phyloP scores from a whole-genome alignment of 2,113 vertebrate species.

The Takifugu flavidus region DNA sequence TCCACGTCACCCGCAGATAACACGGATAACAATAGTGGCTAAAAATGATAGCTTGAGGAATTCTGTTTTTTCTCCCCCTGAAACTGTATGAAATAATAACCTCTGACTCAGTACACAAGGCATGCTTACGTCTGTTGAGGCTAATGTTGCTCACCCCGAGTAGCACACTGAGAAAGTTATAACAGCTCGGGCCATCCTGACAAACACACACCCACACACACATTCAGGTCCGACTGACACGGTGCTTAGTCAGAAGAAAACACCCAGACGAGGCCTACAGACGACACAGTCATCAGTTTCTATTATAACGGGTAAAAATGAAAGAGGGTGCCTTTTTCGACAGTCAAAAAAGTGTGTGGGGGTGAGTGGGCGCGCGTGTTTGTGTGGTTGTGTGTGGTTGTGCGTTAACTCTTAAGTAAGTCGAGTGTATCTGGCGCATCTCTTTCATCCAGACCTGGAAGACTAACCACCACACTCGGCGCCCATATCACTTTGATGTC shows the following conservation, averaged over 20 bases:
- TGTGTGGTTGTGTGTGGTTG: too few species aligned
- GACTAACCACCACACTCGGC: conserved; percentile 35
- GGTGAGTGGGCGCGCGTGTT: too few species aligned
- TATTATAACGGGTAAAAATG: conserved; percentile 19
- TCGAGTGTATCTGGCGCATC: conserved; percentile 22
- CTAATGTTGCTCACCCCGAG: conserved; percentile 17
- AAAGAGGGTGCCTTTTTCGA: conserved; percentile 5
- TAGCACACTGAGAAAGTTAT: conserved; percentile 12
- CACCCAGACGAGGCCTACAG: conserved; percentile 45
- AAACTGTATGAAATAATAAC: conserved; percentile 24
- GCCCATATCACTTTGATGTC: conserved; percentile 36
- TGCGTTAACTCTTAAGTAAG: not conserved
- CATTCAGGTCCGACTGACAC: conserved; percentile 47
- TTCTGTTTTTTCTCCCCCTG: conserved; percentile 38
- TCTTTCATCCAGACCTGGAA: conserved; percentile 15
- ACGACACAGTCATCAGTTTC: conserved; percentile 52
- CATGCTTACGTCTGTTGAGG: conserved; percentile 9
- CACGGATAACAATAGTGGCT: conserved; percentile 23
- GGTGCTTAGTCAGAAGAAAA: conserved; percentile 62
- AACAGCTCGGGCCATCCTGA: conserved; percentile 5
- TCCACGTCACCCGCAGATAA: conserved; percentile 55
- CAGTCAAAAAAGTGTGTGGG: not conserved
- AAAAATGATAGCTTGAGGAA: conserved; percentile 48
- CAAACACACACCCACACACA: conserved; percentile 20
- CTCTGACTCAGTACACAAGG: conserved; percentile 1